Evolutionary conservation across 2,888 invertebrate genomes (phyloP), one percentile per base, ranked within the genome.

Genomic region (Agelastica alni): DNA sequence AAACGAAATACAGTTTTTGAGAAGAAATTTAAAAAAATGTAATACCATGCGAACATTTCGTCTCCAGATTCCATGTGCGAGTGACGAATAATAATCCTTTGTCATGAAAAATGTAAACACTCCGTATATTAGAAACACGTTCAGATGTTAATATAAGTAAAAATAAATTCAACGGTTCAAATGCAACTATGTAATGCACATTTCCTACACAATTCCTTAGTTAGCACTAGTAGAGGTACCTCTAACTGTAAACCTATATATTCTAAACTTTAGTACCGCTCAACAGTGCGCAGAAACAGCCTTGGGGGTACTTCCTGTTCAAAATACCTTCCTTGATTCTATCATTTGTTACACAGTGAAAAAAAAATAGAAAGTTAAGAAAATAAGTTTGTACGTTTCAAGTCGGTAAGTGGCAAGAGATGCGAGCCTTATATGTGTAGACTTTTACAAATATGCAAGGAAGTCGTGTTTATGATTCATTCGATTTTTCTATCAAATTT

Each of bases 361-460:
- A 12, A 41, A 34, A 53, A 53, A 28, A 53, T 53, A 47, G 53
- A 53, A 53, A 53, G 53, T 47, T 18, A 41, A 41, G 53, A 43
- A 42, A 51, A 37, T 18, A 37, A 37, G 13, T n/a, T 37, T 37
- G n/a, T n/a, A 37, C 7, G 34, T 14, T 34, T 34, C n/a, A 13
- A 13, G 17, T 37, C 10, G 37, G 18, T 17, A 17, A 18, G 18
- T 37, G 37, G n/a, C n/a, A 3, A 18, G 37, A 9, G 13, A 3
- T n/a, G 37, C 17, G 9, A 9, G 10, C 16, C 17, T 9, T 16
- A 34, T 13, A 13, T 34, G 7, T 12, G 14, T 13, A 36, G 14
- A 14, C n/a, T 36, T 36, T 16, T 17, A 36, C 16, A 16, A 36
- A 36, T 26, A 26, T 26, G 26, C 26, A 26, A 26, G 26, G 26